Conservation (phyloP, 1,140 invertebrate species). For the Drosophila simulans region DNA sequence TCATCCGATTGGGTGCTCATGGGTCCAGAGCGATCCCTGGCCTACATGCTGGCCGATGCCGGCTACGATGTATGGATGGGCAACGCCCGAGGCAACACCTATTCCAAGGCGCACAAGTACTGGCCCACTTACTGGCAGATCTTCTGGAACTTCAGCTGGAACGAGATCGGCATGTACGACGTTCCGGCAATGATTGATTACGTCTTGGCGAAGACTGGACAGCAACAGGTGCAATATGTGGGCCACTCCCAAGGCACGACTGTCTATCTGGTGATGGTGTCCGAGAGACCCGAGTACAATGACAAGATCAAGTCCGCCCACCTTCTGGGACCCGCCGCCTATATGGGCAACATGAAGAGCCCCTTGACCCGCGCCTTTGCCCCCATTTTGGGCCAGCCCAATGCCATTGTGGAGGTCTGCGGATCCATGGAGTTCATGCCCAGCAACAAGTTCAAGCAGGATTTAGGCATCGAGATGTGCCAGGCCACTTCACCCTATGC, state of each 20-base stretch:
- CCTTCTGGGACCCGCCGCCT: slow-evolving; percentile 86
- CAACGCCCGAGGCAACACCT: slow-evolving; percentile 87
- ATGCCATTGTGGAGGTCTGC: slow-evolving; percentile 84
- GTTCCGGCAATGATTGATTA: slow-evolving; percentile 89
- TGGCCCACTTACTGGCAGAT: slow-evolving; percentile 67
- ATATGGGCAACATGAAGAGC: slow-evolving; percentile 81
- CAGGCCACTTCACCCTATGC: slow-evolving; percentile 81
- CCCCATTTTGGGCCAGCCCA: slow-evolving; percentile 51
- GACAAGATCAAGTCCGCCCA: slow-evolving; percentile 86
- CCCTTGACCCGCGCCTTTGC: slow-evolving; percentile 79
- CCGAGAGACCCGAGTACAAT: slow-evolving; percentile 86
- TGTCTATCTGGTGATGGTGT: slow-evolving; percentile 86
- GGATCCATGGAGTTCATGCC: slow-evolving; percentile 86
- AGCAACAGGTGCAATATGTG: slow-evolving; percentile 87
- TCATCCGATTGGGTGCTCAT: slow-evolving; percentile 78
- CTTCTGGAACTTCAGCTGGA: slow-evolving; percentile 87
- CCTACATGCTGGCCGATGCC: slow-evolving; percentile 88
- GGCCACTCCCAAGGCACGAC: slow-evolving; percentile 89
- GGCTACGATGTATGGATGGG: slow-evolving; percentile 89
- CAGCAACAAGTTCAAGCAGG: slow-evolving; percentile 84
- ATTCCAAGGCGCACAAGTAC: slow-evolving; percentile 86
- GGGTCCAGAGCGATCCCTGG: slow-evolving; percentile 63
- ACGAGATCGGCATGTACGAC: slow-evolving; percentile 90
- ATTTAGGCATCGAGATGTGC: slow-evolving; percentile 85
- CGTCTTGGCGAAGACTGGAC: slow-evolving; percentile 86